Evolutionary conservation across 1,140 invertebrate species (phyloP).

Genomic region (Asobara japonica): DNA sequence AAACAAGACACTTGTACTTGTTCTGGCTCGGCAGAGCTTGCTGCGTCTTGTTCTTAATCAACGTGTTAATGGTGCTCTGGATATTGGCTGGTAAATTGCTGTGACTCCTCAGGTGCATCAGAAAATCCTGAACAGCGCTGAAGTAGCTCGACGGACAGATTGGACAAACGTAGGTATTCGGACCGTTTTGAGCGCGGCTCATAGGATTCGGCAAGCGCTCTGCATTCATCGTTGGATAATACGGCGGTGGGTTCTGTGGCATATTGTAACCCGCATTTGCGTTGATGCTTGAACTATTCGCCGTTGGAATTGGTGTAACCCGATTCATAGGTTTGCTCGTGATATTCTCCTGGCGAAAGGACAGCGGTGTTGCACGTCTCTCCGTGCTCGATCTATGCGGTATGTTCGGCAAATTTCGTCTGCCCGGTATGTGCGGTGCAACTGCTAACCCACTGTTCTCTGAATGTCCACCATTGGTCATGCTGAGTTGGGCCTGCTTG

Average conservation of each 20-base stretch:
- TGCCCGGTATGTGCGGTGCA: background rate
- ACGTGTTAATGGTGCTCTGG: background rate
- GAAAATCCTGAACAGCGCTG: background rate
- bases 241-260: background rate
- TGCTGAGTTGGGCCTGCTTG: background rate
- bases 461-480: background rate
- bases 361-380: background rate
- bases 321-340: background rate
- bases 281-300: background rate
- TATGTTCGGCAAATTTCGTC: background rate
- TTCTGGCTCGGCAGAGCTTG: background rate
- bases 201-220: background rate
- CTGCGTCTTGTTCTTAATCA: background rate
- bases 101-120: background rate
- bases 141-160: background rate
- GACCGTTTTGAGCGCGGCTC: background rate
- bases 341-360: background rate
- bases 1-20: background rate
- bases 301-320: background rate
- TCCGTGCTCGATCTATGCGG: background rate
- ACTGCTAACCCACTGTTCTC: background rate
- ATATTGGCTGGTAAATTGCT: background rate
- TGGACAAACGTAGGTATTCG: background rate
- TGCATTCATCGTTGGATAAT: background rate
- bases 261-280: background rate